Evolutionary conservation across 2,888 invertebrate species (phyloP).

Genomic region (Atethmia centrago): DNA sequence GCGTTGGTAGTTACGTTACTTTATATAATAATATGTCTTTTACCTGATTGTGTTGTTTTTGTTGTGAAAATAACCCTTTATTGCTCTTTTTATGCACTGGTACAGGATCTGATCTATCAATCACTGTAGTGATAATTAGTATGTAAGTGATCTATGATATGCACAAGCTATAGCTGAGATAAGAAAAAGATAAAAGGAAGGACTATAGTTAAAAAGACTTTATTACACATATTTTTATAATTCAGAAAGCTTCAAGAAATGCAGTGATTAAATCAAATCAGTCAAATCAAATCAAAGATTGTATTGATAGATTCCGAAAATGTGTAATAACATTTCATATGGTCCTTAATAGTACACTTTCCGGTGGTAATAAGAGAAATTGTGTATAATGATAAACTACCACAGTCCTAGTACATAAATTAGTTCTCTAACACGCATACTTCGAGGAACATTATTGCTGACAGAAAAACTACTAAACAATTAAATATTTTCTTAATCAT

Average conservation of each 20-base stretch:
- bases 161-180: neutral
- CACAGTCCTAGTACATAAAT: too few relatives aligned
- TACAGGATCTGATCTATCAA: too few relatives aligned
- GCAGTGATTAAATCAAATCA: too few relatives aligned
- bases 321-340: neutral
- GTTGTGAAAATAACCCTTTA: neutral
- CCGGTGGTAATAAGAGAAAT: neutral
- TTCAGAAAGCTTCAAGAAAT: neutral
- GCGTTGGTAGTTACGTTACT: neutral
- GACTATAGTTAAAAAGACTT: neutral
- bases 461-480: neutral
- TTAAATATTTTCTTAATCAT: neutral
- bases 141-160: neutral
- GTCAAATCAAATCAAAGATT: too few relatives aligned
- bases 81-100: too few relatives aligned
- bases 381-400: neutral
- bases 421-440: too few relatives aligned
- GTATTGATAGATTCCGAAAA: neutral
- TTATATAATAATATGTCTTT: neutral
- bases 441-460: too few relatives aligned
- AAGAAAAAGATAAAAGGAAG: neutral
- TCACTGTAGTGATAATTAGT: too few relatives aligned
- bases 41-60: neutral
- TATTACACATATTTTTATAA: neutral
- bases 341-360: neutral